These are phyloP conservation scores for Nemotelus nigrinus DNA, from an alignment of 2,888 invertebrate genomes.

Conservation along the genomic window DNA sequence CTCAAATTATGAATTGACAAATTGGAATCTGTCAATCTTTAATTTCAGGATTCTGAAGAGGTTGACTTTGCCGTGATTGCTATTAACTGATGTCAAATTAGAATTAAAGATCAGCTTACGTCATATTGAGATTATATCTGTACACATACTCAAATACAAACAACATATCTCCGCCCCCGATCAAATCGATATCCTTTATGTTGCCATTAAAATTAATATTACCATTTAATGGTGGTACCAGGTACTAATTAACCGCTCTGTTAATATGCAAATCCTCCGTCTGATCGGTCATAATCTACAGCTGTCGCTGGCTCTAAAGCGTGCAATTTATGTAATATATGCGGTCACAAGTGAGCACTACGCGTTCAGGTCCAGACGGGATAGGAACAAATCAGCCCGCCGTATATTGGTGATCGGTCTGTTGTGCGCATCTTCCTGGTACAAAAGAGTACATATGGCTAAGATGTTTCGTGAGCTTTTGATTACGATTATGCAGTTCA, in stretches of 20 bases:
- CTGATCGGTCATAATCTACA: conserved; percentile 21
- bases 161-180: conserved; percentile 28
- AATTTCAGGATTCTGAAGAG: no score
- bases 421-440: no score
- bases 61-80: no score
- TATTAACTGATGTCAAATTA: no score
- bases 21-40: no score
- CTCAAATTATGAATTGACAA: no score
- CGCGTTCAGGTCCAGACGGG: background rate
- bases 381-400: background rate
- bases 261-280: conserved; percentile 36
- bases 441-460: no score
- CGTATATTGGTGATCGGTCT: background rate
- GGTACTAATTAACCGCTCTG: conserved; percentile 36
- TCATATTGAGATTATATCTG: no score
- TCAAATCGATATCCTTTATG: conserved; percentile 23
- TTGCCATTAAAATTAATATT: conserved; percentile 34
- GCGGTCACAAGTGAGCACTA: conserved; percentile 1
- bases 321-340: conserved; percentile 27
- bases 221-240: conserved; percentile 17
- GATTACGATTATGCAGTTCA: no score
- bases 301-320: conserved; percentile 20
- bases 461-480: no score
- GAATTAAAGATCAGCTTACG: no score
- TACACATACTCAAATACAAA: no score